These are phyloP conservation scores for Maniola jurtina DNA, from an alignment of 1,140 invertebrate species.

Conservation along the genomic window DNA sequence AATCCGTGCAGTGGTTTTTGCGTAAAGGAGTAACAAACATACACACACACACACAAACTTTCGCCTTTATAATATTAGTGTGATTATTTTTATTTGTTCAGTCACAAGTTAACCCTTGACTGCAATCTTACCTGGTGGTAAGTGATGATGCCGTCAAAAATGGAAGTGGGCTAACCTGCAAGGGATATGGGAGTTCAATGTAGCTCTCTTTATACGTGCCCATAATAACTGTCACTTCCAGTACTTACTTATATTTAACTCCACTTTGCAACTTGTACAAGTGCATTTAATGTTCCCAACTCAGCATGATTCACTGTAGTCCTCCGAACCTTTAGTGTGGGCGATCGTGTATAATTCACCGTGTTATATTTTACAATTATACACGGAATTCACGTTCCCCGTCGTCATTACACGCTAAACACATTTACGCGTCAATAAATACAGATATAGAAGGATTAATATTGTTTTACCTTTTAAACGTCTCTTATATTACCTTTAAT, in stretches of 20 bases:
- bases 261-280: slow-evolving; percentile 38
- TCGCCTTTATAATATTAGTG: no score
- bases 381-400: slow-evolving; percentile 18
- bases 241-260: slow-evolving; percentile 15
- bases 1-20: no score
- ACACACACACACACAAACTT: no score
- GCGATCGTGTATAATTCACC: slow-evolving; percentile 23
- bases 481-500: no score
- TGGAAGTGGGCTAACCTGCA: no score
- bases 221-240: slow-evolving; percentile 21
- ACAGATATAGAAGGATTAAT: background rate
- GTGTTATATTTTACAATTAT: slow-evolving; percentile 13
- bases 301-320: slow-evolving; percentile 45
- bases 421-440: slow-evolving; percentile 21
- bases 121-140: no score
- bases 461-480: background rate
- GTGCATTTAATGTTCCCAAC: slow-evolving; percentile 50
- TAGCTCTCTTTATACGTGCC: no score
- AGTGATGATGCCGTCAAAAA: no score
- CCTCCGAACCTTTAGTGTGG: slow-evolving; percentile 24
- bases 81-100: no score
- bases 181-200: no score
- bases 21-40: no score
- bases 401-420: slow-evolving; percentile 22
- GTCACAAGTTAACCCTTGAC: no score